These are phyloP conservation scores for Rhagium mordax DNA, from an alignment of 2,888 invertebrate species.

Conservation along the genomic window DNA sequence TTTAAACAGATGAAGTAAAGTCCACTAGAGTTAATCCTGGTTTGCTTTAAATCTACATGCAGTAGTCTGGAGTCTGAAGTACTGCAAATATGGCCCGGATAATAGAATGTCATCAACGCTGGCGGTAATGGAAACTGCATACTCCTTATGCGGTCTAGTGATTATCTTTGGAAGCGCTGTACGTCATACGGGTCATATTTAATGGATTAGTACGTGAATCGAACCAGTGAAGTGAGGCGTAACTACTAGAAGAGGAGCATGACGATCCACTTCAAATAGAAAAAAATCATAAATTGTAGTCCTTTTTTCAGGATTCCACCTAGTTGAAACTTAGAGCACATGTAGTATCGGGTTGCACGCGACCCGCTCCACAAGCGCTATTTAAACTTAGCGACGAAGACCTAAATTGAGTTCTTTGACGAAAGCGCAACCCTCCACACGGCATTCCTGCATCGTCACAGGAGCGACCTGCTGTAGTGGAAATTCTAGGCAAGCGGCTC, in stretches of 20 bases:
- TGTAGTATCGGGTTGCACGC: neutral
- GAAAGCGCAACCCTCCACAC: slow-evolving; percentile 28
- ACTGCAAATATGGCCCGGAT: slow-evolving; percentile 41
- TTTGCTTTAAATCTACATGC: slow-evolving; percentile 40
- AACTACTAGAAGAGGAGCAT: too few species aligned
- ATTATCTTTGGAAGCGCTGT: slow-evolving; percentile 42
- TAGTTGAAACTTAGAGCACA: neutral
- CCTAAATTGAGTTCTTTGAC: slow-evolving; percentile 29
- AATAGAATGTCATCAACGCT: slow-evolving; percentile 38
- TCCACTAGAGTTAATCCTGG: slow-evolving; percentile 27
- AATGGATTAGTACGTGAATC: slow-evolving; percentile 44
- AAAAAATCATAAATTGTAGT: too few species aligned
- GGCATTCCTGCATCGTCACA: slow-evolving; percentile 27
- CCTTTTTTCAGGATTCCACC: too few species aligned
- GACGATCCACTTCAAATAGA: too few species aligned
- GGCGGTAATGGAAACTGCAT: slow-evolving; percentile 43
- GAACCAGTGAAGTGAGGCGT: slow-evolving; percentile 18
- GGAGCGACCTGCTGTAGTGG: slow-evolving; percentile 35
- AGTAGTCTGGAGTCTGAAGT: slow-evolving; percentile 8
- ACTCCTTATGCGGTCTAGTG: slow-evolving; percentile 35
- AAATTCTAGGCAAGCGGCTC: slow-evolving; percentile 37
- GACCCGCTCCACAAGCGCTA: neutral
- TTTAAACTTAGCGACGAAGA: neutral
- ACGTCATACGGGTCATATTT: slow-evolving; percentile 31
- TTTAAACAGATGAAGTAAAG: slow-evolving; percentile 12